Percentiles rank a stretch among this genome's conserved stretches.
Conservation (phyloP, 2,797 vertebrate genomes). For the Eidolon dupreanum region DNA sequence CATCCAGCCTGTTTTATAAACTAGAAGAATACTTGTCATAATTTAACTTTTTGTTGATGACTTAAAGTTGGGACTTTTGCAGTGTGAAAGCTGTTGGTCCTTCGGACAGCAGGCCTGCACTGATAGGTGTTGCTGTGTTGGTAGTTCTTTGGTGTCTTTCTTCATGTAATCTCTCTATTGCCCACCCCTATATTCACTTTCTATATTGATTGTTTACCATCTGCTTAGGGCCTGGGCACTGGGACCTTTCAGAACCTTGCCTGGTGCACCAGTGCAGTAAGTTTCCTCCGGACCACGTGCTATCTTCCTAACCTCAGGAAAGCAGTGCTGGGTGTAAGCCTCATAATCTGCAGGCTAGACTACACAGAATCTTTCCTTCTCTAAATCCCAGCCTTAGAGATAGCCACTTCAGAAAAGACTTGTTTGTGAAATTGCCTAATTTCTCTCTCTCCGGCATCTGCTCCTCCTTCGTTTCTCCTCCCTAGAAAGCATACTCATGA, state of each 20-base stretch:
- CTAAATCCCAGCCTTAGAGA: not conserved
- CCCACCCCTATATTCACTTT: too few species aligned
- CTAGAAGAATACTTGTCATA: not conserved
- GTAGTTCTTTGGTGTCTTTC: not conserved
- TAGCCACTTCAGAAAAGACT: not conserved
- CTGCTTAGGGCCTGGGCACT: not conserved
- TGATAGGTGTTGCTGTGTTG: not conserved
- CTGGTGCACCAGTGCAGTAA: not conserved
- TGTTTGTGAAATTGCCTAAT: not conserved
- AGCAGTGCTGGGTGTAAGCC: not conserved
- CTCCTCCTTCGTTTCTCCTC: not conserved
- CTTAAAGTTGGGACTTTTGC: not conserved
- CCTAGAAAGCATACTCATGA: not conserved
- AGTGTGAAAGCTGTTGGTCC: not conserved
- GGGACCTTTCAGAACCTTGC: not conserved
- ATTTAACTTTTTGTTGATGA: not conserved
- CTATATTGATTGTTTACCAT: not conserved
- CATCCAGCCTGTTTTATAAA: not conserved
- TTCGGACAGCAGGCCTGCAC: not conserved
- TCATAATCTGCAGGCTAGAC: not conserved
- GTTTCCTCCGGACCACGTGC: not conserved
- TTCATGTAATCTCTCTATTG: not conserved
- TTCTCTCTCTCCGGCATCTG: not conserved
- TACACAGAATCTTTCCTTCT: not conserved
- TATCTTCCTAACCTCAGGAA: not conserved